Conservation (phyloP, 2,113 vertebrate genomes). For the Sisor rabdophorus region DNA sequence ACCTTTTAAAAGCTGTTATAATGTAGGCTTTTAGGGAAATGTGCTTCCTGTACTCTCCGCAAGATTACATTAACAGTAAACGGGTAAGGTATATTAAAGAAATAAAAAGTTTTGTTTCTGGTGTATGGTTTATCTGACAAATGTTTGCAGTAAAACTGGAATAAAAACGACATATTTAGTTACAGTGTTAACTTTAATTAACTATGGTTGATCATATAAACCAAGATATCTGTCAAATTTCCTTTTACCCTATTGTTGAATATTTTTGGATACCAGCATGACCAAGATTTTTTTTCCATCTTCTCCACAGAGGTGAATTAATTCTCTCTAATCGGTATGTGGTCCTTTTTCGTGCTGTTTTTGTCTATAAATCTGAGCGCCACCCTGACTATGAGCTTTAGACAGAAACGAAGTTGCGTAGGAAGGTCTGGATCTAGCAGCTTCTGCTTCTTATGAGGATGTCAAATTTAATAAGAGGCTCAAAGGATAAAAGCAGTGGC, state of each 20-base stretch:
- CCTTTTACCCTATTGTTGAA: neutral
- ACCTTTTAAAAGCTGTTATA: neutral
- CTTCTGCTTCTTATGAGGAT: constrained; percentile 20
- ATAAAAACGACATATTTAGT: neutral
- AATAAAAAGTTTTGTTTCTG: too few relatives aligned
- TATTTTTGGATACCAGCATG: neutral
- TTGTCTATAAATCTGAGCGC: neutral
- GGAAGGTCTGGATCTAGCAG: constrained; percentile 4
- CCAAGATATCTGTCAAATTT: neutral
- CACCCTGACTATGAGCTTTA: constrained; percentile 3
- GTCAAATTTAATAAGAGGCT: constrained; percentile 50
- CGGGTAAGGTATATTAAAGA: neutral
- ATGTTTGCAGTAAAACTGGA: neutral
- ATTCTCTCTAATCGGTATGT: neutral
- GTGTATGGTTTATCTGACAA: too few relatives aligned
- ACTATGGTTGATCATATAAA: neutral
- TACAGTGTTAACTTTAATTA: neutral
- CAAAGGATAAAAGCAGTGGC: constrained; percentile 28
- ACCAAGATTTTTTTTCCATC: neutral
- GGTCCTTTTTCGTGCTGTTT: neutral
- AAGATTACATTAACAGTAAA: neutral
- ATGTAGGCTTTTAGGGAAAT: neutral
- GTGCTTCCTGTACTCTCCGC: neutral
- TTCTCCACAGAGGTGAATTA: neutral
- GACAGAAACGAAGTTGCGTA: constrained; percentile 10